phyloP scores from a whole-genome alignment of 2,797 vertebrate genomes.

The Gephyroberyx darwinii region DNA sequence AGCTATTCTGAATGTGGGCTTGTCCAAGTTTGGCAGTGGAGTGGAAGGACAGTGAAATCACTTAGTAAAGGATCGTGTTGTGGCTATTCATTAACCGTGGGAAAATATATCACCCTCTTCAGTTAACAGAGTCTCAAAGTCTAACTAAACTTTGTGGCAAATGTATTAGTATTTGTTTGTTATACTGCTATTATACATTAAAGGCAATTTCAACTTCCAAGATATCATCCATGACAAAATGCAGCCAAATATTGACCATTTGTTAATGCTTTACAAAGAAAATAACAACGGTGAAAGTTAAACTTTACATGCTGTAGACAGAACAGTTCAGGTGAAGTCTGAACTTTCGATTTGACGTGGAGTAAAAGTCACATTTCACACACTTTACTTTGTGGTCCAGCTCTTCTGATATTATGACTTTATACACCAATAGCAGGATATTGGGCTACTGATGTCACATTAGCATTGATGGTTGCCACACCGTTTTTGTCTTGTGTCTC shows the following conservation, averaged over 20 bases:
- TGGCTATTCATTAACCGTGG: conserved; percentile 63
- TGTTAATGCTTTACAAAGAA: conserved; percentile 39
- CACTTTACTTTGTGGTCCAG: neutral
- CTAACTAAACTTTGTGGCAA: conserved; percentile 10
- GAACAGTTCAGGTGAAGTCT: neutral
- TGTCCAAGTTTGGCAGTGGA: conserved; percentile 39
- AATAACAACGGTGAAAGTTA: conserved; percentile 39
- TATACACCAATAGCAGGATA: neutral
- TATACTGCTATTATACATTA: neutral
- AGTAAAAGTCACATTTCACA: neutral
- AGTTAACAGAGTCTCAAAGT: conserved; percentile 47
- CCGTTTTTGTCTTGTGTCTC: neutral
- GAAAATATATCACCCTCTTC: conserved; percentile 17
- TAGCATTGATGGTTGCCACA: neutral
- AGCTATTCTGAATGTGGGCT: conserved; percentile 49
- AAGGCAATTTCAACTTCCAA: neutral
- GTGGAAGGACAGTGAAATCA: conserved; percentile 23
- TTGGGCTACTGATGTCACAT: neutral
- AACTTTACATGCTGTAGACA: neutral
- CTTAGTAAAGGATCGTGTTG: conserved; percentile 30
- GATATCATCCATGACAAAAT: neutral
- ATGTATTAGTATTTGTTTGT: neutral
- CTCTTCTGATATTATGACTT: neutral
- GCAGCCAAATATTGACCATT: conserved; percentile 1
- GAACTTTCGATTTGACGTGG: neutral